Evolutionary conservation across 1,140 invertebrate genomes (phyloP), one percentile per base, ranked within the genome.

Genomic region (Ruditapes philippinarum): DNA sequence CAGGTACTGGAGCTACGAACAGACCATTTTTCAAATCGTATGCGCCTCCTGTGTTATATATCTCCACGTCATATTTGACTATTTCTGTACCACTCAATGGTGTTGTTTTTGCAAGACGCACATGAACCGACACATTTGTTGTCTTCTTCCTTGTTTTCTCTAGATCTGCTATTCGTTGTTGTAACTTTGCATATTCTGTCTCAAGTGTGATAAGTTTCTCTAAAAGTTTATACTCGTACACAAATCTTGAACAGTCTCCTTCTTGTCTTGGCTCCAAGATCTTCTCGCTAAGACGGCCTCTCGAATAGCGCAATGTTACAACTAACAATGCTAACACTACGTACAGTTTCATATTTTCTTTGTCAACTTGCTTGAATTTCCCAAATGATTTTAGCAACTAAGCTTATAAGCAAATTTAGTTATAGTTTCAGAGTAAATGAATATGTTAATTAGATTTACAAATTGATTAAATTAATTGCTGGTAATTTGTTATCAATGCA

Each of bases 201-300:
- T 51, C 33, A 9, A 78, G 45, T n/a, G 19, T 25, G 3, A 78
- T 54, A n/a, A 78, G 36, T 33, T 49, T 49, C 31, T 78, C 74
- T 49, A 78, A 51, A 31, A 78, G 12, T 33, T 28, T 25, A 49
- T 78, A 78, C 28, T 78, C 74, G 28, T 78, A 78, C 31, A 54
- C 45, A 78, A 78, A 78, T 78, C 74, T 78, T 51, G 74, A 78
- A 54, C 74, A 49, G 17, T 51, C 74, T 36, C 17, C 36, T 28
- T 49, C 74, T 33, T 19, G 17, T 9, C n/a, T n/a, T 7, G 74
- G 74, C 38, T 78, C 74, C 70, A 7, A 9, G 7, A 3, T 42
- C 0, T 7, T 74, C 28, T 22, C 36, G 1, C 22, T 31, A 2
- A 5, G 25, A 7, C 57, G 57, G 5, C 42, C 42, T 45, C 14